Conservation (phyloP, 1,140 invertebrate species). For the Brachionus calyciflorus region DNA sequence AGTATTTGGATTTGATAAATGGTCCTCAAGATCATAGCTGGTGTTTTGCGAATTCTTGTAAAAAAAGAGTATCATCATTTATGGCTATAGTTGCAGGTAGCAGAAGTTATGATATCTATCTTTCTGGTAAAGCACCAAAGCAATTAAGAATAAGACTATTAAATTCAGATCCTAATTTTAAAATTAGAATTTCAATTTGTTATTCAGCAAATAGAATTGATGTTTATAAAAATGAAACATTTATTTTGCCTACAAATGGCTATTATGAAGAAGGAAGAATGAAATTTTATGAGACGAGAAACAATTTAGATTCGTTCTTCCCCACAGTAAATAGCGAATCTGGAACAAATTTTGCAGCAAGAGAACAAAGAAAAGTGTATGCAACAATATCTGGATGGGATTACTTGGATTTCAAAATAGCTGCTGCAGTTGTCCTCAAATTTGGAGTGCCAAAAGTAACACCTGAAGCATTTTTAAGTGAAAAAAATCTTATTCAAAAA, state of each 20-base stretch:
- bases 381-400: neutral
- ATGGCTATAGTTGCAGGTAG: conserved; percentile 52
- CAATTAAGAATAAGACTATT: conserved; percentile 52
- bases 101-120: conserved; percentile 48
- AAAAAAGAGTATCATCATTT: conserved; percentile 56
- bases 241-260: conserved; percentile 52
- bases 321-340: conserved; percentile 7
- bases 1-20: conserved; percentile 59
- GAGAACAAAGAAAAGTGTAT: conserved; percentile 38
- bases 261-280: conserved; percentile 46
- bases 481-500: neutral
- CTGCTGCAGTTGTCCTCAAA: neutral
- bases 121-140: conserved; percentile 50
- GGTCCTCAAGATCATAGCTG: conserved; percentile 59
- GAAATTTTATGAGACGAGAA: neutral
- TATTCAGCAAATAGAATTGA: conserved; percentile 54
- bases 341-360: conserved; percentile 7
- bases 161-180: conserved; percentile 50
- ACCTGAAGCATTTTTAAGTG: neutral
- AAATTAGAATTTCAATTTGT: conserved; percentile 52
- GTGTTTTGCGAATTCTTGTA: conserved; percentile 59
- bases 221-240: conserved; percentile 52
- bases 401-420: conserved; percentile 25
- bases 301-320: neutral
- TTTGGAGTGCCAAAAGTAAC: conserved; percentile 21